Evolutionary conservation across 1,140 invertebrate species (phyloP).

Genomic region (Drosophila mayri): DNA sequence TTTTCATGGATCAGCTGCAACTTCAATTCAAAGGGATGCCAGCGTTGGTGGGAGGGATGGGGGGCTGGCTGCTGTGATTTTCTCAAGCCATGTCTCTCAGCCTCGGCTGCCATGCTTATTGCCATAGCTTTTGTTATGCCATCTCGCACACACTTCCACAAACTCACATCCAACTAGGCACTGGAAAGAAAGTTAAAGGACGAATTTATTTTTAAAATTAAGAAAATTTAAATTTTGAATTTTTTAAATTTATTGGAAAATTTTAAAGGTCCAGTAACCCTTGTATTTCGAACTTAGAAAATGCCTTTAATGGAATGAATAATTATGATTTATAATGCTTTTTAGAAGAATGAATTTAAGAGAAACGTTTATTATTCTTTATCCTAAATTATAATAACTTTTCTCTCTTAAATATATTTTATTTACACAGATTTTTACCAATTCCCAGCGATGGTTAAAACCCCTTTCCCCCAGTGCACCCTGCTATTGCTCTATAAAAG

Average conservation of each 20-base stretch:
- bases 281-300: too few relatives aligned
- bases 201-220: too few relatives aligned
- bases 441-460: background rate
- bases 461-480: background rate
- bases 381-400: background rate
- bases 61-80: constrained; percentile 70
- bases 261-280: too few relatives aligned
- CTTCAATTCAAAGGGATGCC: constrained; percentile 70
- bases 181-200: background rate
- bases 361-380: background rate
- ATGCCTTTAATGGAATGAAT: too few relatives aligned
- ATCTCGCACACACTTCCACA: constrained; percentile 45
- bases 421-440: background rate
- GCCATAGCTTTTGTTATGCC: constrained; percentile 77
- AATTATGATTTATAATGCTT: too few relatives aligned
- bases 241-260: too few relatives aligned
- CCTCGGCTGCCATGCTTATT: constrained; percentile 57
- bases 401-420: background rate
- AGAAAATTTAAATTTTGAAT: too few relatives aligned
- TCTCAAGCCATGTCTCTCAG: constrained; percentile 49
- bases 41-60: background rate
- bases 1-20: constrained; percentile 83
- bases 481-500: constrained; percentile 50
- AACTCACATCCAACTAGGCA: constrained; percentile 42
- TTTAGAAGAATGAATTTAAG: too few relatives aligned